Base-by-base conservation (phyloP, 2,888 invertebrate species). In the Brachyptera risi region DNA sequence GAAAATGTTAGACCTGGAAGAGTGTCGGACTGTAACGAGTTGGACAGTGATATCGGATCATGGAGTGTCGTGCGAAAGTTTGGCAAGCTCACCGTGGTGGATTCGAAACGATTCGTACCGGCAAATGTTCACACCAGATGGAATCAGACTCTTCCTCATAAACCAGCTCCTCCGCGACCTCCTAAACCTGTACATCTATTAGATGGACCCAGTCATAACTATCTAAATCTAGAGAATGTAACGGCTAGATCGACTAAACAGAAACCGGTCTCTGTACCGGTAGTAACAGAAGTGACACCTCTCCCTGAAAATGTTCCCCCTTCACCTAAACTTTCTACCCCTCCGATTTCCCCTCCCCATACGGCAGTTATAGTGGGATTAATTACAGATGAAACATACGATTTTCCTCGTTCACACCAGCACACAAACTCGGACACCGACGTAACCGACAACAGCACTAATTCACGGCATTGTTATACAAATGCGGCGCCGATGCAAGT, bases 171-270 rank as follows among this genome's bases (percentile, higher is more conserved):
- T 5, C 88, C 88, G 3, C 78, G 89, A 58, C 89, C 90, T 3
- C 88, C 90, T 1, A 92, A 92, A 75, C 88, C 88, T 0, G 78
- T 82, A 27, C 79, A 82, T 63, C 75, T 81, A 72, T 76, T 76
- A 56, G 76, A 75, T 66, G 72, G 75, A 5, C 63, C 66, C 27
- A 67, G 75, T 37, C 77, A 78, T 59, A 78, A 76, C 68, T 79
- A 79, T 68, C 72, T 78, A 61, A 80, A 80, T 69, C 68, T 80
- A 44, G 76, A 76, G 51, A 68, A 67, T 50, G 60, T 62, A 13
- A 64, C 66, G 24, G 50, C 63, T 19, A 56, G 49, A 17, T 38
- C 60, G 27, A 49, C 57, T 26, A 44, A 31, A n/a, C 51, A 50
- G 21, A 51, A 42, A 31, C 42, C 3, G 19, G 38, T 21, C 15